Conservation (phyloP, 1,140 invertebrate species). For the Drosophila kepulauana region DNA sequence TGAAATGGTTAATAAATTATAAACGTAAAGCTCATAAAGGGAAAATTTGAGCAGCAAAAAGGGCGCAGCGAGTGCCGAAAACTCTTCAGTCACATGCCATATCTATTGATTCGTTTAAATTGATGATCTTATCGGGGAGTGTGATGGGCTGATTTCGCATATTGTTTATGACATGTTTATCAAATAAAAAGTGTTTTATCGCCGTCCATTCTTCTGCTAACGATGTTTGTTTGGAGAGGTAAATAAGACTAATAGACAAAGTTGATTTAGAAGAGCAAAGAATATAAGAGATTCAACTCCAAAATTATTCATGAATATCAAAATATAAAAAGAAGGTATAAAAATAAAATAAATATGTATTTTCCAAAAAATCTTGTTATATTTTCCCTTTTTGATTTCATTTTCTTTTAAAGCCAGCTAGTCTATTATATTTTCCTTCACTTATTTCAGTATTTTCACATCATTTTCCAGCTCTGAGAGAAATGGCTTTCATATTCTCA, state of each 20-base stretch:
- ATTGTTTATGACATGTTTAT: slow-evolving; percentile 9
- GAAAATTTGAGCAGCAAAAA: neutral
- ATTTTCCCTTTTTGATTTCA: neutral
- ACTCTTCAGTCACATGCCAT: slow-evolving; percentile 17
- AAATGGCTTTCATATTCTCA: slow-evolving; percentile 38
- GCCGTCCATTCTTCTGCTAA: too few relatives aligned
- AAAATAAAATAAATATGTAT: neutral
- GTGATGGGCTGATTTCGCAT: neutral
- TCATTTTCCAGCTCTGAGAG: slow-evolving; percentile 8
- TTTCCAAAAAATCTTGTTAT: neutral
- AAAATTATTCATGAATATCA: too few relatives aligned
- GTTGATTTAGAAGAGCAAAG: too few relatives aligned
- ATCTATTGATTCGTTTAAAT: slow-evolving; percentile 23
- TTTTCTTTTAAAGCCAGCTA: neutral
- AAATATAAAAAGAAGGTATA: too few relatives aligned
- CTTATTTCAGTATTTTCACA: slow-evolving; percentile 12
- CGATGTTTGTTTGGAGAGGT: too few relatives aligned
- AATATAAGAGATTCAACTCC: too few relatives aligned
- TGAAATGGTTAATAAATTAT: slow-evolving; percentile 45
- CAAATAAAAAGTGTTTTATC: neutral
- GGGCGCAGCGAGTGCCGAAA: slow-evolving; percentile 23
- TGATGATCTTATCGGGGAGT: slow-evolving; percentile 3
- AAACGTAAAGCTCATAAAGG: neutral
- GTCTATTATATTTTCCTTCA: neutral
- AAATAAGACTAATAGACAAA: too few relatives aligned